Base-by-base conservation (phyloP, 2,888 invertebrate species). In the Seira sanloemensis region DNA sequence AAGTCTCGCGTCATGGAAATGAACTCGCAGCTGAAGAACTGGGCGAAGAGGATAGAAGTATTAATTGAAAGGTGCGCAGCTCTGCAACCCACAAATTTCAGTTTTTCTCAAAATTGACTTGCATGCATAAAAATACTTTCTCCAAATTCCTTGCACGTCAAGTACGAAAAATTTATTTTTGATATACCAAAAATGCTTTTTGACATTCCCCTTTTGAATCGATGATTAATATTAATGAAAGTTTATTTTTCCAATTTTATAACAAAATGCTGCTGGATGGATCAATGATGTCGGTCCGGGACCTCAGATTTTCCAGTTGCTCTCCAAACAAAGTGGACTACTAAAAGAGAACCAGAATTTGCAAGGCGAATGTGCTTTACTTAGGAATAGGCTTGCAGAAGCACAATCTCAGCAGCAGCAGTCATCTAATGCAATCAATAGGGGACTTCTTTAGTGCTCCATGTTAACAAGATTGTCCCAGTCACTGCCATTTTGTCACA, bases 321-420 rank as follows among this genome's bases (percentile, higher is more conserved):
- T 90, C 84, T 88, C 89, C 84, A 89, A 88, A 71, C 90, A 90
- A 83, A 89, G 88, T 71, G 86, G 87, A 71, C 87, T 89, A 78
- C 27, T 89, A 80, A 90, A 87, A 80, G 89, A 89, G 84, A 90
- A 89, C 74, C 88, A 89, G 62, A 85, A 75, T 26, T 72, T 89
- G 23, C 87, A 88, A 54, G 87, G 86, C 73, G 88, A 90, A 86
- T 74, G 88, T 26, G 71, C 87, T 12, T 72, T 82, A 26, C 73
- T 87, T 18, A 88, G 87, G 79, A 86, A 68, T 12, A 78, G 79
- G 37, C 62, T 74, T 21, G 77, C 76, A 19, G 85, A 85, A 58
- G 72, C 82, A 26, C 50, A 82, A 19, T 62, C 58, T n/a, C 75
- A 76, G 46, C 37, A 26, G 24, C n/a, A n/a, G n/a, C n/a, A n/a